These are phyloP conservation scores for Oedothorax gibbosus DNA, from an alignment of 1,140 invertebrate genomes.

Conservation along the genomic window DNA sequence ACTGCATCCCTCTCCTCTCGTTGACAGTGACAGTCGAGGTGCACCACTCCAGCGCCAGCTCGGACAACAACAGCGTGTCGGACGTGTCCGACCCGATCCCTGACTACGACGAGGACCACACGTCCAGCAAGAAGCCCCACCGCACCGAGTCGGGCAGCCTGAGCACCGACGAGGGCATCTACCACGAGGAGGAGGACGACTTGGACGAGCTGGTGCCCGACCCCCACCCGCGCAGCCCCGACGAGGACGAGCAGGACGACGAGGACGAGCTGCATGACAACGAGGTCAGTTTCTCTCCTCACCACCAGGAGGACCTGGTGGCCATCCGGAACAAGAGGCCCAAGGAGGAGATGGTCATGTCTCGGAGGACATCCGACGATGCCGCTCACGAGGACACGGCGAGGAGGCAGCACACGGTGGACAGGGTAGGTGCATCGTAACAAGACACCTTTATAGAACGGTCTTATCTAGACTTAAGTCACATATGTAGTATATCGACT, in stretches of 20 bases:
- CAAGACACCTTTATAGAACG: no score
- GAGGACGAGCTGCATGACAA: slow-evolving; percentile 61
- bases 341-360: slow-evolving; percentile 36
- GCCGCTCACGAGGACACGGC: slow-evolving; percentile 51
- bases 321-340: slow-evolving; percentile 60
- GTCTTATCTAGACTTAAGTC: no score
- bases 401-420: slow-evolving; percentile 12
- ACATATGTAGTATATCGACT: no score
- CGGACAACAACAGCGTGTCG: slow-evolving; percentile 62
- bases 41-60: slow-evolving; percentile 57
- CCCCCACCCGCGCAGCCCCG: slow-evolving; percentile 28
- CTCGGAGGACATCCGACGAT: slow-evolving; percentile 59
- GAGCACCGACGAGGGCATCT: slow-evolving; percentile 64
- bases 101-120: slow-evolving; percentile 62
- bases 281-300: slow-evolving; percentile 61
- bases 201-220: slow-evolving; percentile 40
- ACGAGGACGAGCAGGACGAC: slow-evolving; percentile 51
- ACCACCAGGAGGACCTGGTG: slow-evolving; percentile 61
- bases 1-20: neutral
- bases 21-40: slow-evolving; percentile 63
- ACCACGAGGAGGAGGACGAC: slow-evolving; percentile 61
- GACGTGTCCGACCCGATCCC: slow-evolving; percentile 61
- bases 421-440: neutral
- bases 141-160: slow-evolving; percentile 61
- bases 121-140: slow-evolving; percentile 30